Conservation (phyloP, 2,888 invertebrate species). For the Venustoraphidia nigricollis region DNA sequence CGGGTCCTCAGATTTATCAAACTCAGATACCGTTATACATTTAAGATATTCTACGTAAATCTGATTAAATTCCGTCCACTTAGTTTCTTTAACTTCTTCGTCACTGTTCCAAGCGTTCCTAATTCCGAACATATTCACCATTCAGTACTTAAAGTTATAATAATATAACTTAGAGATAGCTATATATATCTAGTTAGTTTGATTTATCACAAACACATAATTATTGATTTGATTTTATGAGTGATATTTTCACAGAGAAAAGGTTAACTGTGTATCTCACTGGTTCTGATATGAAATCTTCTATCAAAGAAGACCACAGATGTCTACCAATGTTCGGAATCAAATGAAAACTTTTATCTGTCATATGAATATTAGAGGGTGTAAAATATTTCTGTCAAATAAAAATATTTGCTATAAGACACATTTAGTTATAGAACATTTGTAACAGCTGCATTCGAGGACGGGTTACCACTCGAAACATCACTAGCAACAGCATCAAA, state of each 20-base stretch:
- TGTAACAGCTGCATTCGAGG: conserved; percentile 2
- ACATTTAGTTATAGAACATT: background rate
- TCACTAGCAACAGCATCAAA: background rate
- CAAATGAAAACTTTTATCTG: background rate
- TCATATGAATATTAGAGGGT: background rate
- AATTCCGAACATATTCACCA: too few species aligned
- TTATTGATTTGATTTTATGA: too few species aligned
- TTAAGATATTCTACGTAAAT: conserved; percentile 37
- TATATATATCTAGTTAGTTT: too few species aligned
- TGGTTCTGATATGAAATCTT: too few species aligned
- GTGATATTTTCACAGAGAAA: too few species aligned
- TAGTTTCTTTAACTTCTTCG: conserved; percentile 30
- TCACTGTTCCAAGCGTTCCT: background rate
- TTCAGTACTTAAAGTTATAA: too few species aligned
- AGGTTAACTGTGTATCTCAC: too few species aligned
- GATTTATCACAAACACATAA: too few species aligned
- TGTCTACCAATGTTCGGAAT: too few species aligned
- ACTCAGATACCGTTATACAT: conserved; percentile 47
- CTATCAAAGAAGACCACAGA: too few species aligned
- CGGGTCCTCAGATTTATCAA: conserved; percentile 42
- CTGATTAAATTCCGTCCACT: conserved; percentile 34
- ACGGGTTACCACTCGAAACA: background rate
- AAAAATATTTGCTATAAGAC: background rate
- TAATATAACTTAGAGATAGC: too few species aligned
- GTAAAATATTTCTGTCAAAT: background rate